Conservation (phyloP, 2,113 vertebrate genomes). For the Trogon surrucura region DNA sequence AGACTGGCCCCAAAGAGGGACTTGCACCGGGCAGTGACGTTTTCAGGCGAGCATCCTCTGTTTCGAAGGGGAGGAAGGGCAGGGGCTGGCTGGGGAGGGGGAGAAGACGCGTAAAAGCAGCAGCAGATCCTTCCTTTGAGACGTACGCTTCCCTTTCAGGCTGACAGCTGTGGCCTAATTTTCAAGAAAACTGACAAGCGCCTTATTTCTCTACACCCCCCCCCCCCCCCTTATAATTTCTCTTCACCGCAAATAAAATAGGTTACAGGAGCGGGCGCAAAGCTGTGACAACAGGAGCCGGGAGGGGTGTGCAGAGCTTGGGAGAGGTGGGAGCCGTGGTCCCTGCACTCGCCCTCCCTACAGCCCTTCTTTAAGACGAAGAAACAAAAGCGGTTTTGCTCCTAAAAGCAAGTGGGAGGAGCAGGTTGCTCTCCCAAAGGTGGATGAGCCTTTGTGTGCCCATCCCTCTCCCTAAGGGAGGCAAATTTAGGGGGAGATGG, state of each 20-base stretch:
- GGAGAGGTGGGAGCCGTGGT: neutral
- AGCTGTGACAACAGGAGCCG: neutral
- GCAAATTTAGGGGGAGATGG: neutral
- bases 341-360: neutral
- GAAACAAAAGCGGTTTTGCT: neutral
- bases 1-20: neutral
- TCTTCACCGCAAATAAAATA: constrained; percentile 54
- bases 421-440: neutral
- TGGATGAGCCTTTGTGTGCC: neutral
- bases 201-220: constrained; percentile 51
- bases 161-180: constrained; percentile 81
- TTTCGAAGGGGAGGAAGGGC: neutral
- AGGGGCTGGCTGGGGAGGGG: neutral
- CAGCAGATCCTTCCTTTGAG: constrained; percentile 35
- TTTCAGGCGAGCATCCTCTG: neutral
- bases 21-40: fast-evolving
- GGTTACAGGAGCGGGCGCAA: constrained; percentile 20
- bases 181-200: constrained; percentile 64
- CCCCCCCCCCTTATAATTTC: constrained; percentile 50
- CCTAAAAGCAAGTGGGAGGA: neutral
- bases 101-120: neutral
- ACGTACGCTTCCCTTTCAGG: constrained; percentile 19
- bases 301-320: neutral
- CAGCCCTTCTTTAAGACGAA: neutral
- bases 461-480: fast-evolving